A percentile compares a stretch with the other conserved stretches of the same genome.
phyloP scores from a whole-genome alignment of 2,797 vertebrate species.

The Crocodylus rhombifer region DNA sequence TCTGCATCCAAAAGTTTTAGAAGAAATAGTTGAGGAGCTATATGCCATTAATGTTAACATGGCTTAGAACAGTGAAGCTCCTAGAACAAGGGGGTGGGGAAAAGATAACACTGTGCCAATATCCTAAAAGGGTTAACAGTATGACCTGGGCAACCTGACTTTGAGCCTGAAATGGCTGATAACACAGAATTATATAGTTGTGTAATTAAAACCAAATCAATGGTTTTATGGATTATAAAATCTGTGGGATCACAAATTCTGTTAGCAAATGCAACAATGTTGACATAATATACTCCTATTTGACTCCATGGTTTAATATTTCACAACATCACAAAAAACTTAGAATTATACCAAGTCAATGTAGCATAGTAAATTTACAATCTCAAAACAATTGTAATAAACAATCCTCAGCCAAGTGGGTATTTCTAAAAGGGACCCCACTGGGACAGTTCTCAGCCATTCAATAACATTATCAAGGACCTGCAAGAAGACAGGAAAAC shows the following conservation, averaged over 20 bases:
- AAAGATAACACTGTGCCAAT: not conserved
- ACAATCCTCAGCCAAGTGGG: no score
- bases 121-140: not conserved
- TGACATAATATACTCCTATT: not conserved
- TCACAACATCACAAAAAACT: no score
- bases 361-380: no score
- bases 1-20: not conserved
- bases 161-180: no score
- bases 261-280: not conserved
- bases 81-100: not conserved
- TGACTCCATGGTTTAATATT: no score
- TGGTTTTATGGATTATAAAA: not conserved
- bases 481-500: no score
- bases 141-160: not conserved
- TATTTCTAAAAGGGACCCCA: no score
- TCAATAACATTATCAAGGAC: no score
- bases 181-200: not conserved
- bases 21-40: not conserved
- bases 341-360: no score
- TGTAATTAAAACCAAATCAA: not conserved
- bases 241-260: not conserved
- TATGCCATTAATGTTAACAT: rapidly evolving
- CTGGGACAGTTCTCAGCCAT: no score
- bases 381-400: no score
- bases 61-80: not conserved